Percentiles rank a stretch among this genome's conserved stretches.
Conservation (phyloP, 1,140 invertebrate genomes). For the Latrodectus geometricus region DNA sequence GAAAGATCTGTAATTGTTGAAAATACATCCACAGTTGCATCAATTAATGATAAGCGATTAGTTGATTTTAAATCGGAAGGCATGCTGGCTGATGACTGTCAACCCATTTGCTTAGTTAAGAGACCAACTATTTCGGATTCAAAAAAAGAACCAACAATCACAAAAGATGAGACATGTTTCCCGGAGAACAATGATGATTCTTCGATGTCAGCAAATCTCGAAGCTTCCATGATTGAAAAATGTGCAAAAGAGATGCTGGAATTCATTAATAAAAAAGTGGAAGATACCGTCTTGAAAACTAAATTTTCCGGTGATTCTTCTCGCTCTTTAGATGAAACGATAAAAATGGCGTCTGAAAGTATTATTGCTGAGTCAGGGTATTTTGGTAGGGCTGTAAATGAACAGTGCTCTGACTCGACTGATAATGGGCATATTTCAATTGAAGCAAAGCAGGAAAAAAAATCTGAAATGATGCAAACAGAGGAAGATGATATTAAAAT, state of each 20-base stretch:
- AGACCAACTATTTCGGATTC: too few relatives aligned
- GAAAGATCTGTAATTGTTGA: background rate
- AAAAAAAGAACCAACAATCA: background rate
- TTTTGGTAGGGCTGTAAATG: too few relatives aligned
- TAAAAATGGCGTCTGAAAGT: too few relatives aligned
- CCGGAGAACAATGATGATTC: slow-evolving; percentile 3
- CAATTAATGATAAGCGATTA: too few relatives aligned
- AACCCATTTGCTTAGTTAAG: background rate
- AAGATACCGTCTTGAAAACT: background rate
- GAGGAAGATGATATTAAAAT: too few relatives aligned
- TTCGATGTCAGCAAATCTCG: background rate
- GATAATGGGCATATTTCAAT: too few relatives aligned
- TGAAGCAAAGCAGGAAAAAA: too few relatives aligned
- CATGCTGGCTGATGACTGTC: background rate
- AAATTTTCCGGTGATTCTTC: background rate
- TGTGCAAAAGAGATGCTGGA: slow-evolving; percentile 38
- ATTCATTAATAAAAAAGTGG: slow-evolving; percentile 30
- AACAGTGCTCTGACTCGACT: too few relatives aligned
- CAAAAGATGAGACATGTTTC: too few relatives aligned
- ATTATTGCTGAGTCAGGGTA: too few relatives aligned
- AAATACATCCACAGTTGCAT: background rate
- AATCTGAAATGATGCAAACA: too few relatives aligned
- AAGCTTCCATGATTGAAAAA: slow-evolving; percentile 21
- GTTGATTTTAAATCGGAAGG: too few relatives aligned
- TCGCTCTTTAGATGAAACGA: background rate